Evolutionary conservation across 2,888 invertebrate genomes (phyloP).

Genomic region (Luffia ferchaultella): DNA sequence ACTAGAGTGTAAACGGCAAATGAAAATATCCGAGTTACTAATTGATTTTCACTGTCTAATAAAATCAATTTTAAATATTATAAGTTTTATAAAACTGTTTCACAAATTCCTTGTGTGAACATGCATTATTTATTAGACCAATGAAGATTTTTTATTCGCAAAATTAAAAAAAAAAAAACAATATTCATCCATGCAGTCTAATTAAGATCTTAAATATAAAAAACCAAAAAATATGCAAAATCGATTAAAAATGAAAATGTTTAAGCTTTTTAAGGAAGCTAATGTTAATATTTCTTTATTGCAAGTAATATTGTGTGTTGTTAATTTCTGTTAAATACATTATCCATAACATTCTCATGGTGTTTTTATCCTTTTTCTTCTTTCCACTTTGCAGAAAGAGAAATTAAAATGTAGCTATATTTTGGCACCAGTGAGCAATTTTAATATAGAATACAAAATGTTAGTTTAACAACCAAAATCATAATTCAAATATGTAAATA

Average conservation of each 20-base stretch:
- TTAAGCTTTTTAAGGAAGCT: slow-evolving; percentile 55
- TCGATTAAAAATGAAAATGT: slow-evolving; percentile 15
- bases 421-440: slow-evolving; percentile 51
- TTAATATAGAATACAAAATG: slow-evolving; percentile 15
- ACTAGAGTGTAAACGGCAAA: slow-evolving; percentile 61
- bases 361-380: slow-evolving; percentile 1
- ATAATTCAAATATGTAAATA: slow-evolving; percentile 30
- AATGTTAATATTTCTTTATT: no score
- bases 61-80: neutral
- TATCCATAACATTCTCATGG: slow-evolving; percentile 59
- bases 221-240: no score
- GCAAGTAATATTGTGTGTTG: neutral
- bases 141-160: neutral
- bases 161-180: neutral
- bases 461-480: slow-evolving; percentile 44
- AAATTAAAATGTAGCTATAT: no score
- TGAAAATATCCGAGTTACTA: slow-evolving; percentile 39
- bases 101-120: neutral
- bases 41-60: slow-evolving; percentile 23
- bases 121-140: neutral
- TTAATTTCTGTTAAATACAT: slow-evolving; percentile 1
- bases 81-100: neutral
- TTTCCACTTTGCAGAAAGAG: no score
- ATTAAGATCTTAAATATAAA: no score
- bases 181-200: slow-evolving; percentile 3